Evolutionary conservation across 2,888 invertebrate genomes (phyloP).

Genomic region (Drosophila borealis): DNA sequence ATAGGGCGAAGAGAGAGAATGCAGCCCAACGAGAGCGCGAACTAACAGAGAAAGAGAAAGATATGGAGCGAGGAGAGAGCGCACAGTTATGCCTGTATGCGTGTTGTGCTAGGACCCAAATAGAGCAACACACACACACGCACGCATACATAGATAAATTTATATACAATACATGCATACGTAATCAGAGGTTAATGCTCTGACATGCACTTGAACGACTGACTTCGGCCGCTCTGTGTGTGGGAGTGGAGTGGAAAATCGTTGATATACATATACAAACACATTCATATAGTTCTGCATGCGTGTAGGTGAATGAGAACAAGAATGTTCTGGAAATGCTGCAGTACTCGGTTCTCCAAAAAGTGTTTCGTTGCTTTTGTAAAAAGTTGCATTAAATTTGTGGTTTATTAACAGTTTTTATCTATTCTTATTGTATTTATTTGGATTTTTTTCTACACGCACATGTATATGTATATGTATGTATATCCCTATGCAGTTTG

Average conservation of each 20-base stretch:
- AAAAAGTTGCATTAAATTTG: neutral
- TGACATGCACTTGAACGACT: conserved; percentile 83
- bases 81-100: conserved; percentile 28
- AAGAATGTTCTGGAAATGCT: conserved; percentile 43
- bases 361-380: neutral
- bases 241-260: conserved; percentile 12
- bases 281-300: neutral
- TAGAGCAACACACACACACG: conserved; percentile 29
- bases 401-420: neutral
- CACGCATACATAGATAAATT: neutral
- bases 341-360: neutral
- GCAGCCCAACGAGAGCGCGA: conserved; percentile 11
- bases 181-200: conserved; percentile 77
- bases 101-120: conserved; percentile 78
- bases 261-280: neutral
- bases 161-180: conserved; percentile 14
- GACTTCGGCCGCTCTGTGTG: conserved; percentile 62
- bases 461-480: neutral
- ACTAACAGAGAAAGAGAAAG: neutral
- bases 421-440: neutral
- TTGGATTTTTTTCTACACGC: neutral
- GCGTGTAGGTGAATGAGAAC: neutral
- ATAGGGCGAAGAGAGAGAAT: conserved; percentile 19
- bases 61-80: conserved; percentile 7
- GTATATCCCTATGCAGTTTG: conserved; percentile 7